Conservation (phyloP, 2,888 invertebrate genomes). For the Lasius fuliginosus region DNA sequence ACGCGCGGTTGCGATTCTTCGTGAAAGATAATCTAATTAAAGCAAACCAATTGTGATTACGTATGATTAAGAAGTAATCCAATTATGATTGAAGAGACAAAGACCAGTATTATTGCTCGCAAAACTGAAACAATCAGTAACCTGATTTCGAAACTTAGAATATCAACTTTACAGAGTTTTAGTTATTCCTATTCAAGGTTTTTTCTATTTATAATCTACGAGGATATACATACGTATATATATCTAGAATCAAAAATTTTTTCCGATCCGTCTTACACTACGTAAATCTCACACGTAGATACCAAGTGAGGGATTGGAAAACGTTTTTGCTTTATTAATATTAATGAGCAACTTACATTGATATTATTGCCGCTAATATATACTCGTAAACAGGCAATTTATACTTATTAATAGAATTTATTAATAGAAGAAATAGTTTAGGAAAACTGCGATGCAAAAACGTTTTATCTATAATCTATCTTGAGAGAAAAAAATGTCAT, state of each 20-base stretch:
- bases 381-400: background rate
- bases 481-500: background rate
- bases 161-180: background rate
- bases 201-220: background rate
- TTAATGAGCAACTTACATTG: background rate
- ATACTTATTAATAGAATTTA: too few relatives aligned
- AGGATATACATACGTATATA: too few relatives aligned
- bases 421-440: background rate
- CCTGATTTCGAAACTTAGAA: background rate
- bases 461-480: background rate
- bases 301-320: background rate
- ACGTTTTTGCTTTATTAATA: background rate
- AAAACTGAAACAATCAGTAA: background rate
- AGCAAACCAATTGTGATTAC: background rate
- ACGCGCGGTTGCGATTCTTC: background rate
- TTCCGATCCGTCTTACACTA: background rate
- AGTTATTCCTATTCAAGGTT: background rate
- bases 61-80: background rate
- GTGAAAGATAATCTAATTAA: slow-evolving; percentile 21
- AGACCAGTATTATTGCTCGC: background rate
- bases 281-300: background rate
- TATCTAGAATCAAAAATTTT: background rate
- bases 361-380: background rate
- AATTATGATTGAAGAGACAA: slow-evolving; percentile 21
- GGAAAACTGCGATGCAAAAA: background rate